Percentiles rank a stretch among this genome's conserved stretches.
Conservation (phyloP, 64 coral and sea anemone genomes). For the Actinia tenebrosa region DNA sequence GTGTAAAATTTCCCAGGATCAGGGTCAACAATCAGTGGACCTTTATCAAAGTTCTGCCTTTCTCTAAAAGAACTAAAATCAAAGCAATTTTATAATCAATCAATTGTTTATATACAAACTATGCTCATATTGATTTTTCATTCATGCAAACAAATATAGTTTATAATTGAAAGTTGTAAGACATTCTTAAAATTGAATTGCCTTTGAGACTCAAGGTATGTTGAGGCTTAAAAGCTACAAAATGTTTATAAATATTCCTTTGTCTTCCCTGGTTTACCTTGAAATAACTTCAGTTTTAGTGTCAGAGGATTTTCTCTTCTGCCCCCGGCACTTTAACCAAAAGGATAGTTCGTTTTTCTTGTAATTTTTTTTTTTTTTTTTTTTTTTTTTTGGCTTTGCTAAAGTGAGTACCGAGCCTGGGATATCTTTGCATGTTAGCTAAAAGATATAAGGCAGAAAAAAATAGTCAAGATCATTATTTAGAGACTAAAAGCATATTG, state of each 20-base stretch:
- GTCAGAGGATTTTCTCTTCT: conserved; percentile 9
- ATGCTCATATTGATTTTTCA: too few relatives aligned
- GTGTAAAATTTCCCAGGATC: conserved; percentile 41
- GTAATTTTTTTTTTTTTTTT: conserved; percentile 3
- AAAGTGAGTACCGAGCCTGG: conserved; percentile 6
- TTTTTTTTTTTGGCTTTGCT: conserved; percentile 4
- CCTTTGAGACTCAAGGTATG: neutral
- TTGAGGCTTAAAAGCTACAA: neutral
- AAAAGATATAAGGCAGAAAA: neutral
- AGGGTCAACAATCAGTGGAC: conserved; percentile 14
- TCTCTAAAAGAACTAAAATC: conserved; percentile 6
- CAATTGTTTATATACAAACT: too few relatives aligned
- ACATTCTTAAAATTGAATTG: neutral
- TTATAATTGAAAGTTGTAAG: neutral
- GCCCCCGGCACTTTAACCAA: too few relatives aligned
- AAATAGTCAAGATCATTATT: neutral
- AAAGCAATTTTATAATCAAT: neutral
- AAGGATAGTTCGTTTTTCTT: conserved; percentile 17
- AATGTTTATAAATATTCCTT: neutral
- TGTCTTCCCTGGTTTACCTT: neutral
- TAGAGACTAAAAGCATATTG: neutral
- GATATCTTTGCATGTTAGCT: conserved; percentile 33
- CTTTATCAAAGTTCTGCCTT: conserved; percentile 24
- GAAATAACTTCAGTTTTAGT: conserved; percentile 44
- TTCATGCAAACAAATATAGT: neutral